Percentiles rank a stretch among this genome's conserved stretches.
Conservation (phyloP, 2,797 vertebrate genomes). For the Ctenochaetus hawaiiensis region DNA sequence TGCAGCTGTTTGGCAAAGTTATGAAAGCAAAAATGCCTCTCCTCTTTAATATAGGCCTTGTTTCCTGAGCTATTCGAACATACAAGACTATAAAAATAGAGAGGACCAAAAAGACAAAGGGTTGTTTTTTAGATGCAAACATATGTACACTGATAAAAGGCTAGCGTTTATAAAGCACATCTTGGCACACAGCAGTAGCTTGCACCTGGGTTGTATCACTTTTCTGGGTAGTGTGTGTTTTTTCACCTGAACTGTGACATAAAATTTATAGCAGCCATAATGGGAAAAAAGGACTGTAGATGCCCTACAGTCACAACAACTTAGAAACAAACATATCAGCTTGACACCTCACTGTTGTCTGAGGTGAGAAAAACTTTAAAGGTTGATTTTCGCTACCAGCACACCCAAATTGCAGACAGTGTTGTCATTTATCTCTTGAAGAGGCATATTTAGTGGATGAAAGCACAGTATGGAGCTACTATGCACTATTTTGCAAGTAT, state of each 20-base stretch:
- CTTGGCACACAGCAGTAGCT: slow-evolving; percentile 23
- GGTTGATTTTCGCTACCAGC: background rate
- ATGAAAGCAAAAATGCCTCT: slow-evolving; percentile 12
- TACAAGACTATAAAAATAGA: slow-evolving; percentile 6
- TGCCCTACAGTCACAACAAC: background rate
- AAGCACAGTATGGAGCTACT: background rate
- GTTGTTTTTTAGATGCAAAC: background rate
- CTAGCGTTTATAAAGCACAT: slow-evolving; percentile 16
- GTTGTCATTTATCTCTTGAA: background rate
- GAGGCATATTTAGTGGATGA: background rate
- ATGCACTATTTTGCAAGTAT: background rate
- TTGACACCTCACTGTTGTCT: background rate
- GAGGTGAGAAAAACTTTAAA: background rate
- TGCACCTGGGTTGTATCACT: slow-evolving; percentile 40
- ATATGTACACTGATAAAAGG: background rate
- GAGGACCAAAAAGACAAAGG: background rate
- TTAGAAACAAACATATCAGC: slow-evolving; percentile 15
- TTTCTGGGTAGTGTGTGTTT: slow-evolving; percentile 17
- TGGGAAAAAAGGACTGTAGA: slow-evolving; percentile 25
- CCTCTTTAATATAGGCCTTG: slow-evolving; percentile 3
- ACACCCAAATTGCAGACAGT: background rate
- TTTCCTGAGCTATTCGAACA: slow-evolving; percentile 24
- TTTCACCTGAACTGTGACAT: slow-evolving; percentile 30
- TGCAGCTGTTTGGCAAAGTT: slow-evolving; percentile 42
- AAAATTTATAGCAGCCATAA: slow-evolving; percentile 41